Percentiles rank a stretch among this genome's conserved stretches.
Conservation (phyloP, 2,797 vertebrate species). For the Loriculus beryllinus region DNA sequence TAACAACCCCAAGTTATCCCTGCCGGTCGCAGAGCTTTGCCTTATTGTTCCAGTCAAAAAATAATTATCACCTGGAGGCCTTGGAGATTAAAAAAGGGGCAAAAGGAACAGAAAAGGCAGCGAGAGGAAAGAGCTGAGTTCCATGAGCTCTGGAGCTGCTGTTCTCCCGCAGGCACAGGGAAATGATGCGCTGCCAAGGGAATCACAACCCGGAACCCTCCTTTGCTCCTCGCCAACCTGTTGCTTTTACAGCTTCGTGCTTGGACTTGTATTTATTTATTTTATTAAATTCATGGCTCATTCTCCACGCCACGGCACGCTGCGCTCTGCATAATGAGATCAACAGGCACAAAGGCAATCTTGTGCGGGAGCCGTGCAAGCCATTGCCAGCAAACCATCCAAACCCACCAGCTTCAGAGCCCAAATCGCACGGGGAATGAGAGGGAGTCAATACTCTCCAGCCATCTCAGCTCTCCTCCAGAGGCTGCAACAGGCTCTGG, state of each 20-base stretch:
- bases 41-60: slow-evolving; percentile 60
- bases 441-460: not conserved
- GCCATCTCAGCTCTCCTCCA: not conserved
- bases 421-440: accelerated
- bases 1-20: not conserved
- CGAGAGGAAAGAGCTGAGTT: not conserved
- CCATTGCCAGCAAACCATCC: not conserved
- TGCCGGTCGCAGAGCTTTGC: slow-evolving; percentile 6
- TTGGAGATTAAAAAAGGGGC: not conserved
- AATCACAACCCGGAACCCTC: accelerated
- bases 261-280: not conserved
- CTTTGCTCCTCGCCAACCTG: not conserved
- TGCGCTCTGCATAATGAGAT: accelerated
- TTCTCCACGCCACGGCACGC: accelerated
- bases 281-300: not conserved
- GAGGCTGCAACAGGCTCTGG: not conserved
- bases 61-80: slow-evolving; percentile 42
- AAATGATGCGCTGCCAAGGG: not conserved
- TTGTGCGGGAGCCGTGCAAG: not conserved
- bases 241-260: not conserved
- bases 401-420: accelerated
- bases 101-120: not conserved
- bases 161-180: not conserved
- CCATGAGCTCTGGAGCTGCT: not conserved
- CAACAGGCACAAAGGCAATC: not conserved